A percentile compares a stretch with the other conserved stretches of the same genome.
Conservation (phyloP, 2,797 vertebrate species). For the Thaleichthys pacificus region DNA sequence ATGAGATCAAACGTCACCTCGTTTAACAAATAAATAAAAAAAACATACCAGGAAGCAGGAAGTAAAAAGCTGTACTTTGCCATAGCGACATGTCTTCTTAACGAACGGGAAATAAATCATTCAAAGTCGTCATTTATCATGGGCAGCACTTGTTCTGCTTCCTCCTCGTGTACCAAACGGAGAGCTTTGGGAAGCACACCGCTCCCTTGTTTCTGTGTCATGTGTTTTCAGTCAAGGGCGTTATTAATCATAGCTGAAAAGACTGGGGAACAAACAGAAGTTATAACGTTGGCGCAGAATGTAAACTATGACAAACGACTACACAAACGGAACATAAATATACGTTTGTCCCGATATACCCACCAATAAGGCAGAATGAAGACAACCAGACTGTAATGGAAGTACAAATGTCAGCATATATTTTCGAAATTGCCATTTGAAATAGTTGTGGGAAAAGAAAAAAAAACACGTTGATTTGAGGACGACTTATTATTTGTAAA, state of each 20-base stretch:
- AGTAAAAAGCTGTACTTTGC: background rate
- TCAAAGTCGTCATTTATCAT: background rate
- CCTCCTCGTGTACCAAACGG: background rate
- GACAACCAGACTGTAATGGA: background rate
- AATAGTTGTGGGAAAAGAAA: background rate
- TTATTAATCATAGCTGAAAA: background rate
- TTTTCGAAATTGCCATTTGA: background rate
- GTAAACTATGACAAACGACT: background rate
- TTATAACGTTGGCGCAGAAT: background rate
- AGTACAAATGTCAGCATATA: background rate
- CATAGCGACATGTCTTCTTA: background rate
- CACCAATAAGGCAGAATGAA: background rate
- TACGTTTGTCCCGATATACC: background rate
- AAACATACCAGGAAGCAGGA: background rate
- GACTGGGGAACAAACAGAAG: background rate
- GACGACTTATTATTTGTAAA: no score
- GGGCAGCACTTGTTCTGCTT: background rate
- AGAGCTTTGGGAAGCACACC: background rate
- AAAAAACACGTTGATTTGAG: background rate
- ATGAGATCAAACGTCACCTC: background rate
- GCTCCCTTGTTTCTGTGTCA: background rate
- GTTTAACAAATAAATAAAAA: background rate
- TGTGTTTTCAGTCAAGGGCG: background rate
- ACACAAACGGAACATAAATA: background rate
- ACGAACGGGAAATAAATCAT: background rate